Evolutionary conservation across 2,113 vertebrate genomes (phyloP), one percentile per base, ranked within the genome.

Genomic region (Lagopus muta): DNA sequence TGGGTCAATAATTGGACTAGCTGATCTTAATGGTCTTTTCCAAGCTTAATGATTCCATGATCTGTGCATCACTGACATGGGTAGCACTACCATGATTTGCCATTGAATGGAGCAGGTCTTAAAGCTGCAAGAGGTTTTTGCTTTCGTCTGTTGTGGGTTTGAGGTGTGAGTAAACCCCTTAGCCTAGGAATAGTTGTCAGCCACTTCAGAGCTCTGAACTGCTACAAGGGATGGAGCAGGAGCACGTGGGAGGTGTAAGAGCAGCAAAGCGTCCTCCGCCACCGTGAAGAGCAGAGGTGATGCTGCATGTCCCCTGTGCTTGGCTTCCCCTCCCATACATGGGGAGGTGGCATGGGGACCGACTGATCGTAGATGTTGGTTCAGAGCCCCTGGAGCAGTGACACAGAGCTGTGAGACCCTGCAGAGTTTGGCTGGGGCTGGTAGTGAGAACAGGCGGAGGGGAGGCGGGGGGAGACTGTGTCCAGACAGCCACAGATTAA

Each of bases 341-440:
- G 60, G 42, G 38, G 54, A 45, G 10, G 36, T 14, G 15, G 13
- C n/a, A 7, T 0, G 0, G n/a, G 34, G 58, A 24, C 30, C 4
- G 0, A 28, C 25, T 0, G 0, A 38, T 58, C 0, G 0, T 18
- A 36, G 58, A 12, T 0, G 0, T 43, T 8, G 8, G 70, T 25
- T 69, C 28, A 8, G 16, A 67, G 47, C 1, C 3, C 17, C 75
- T 20, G 0, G 0, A 72, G 0, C 43, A 66, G 65, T 1, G 0
- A 20, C 45, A 5, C 0, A 9, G 42, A 40, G 30, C 75, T 0
- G 0, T 28, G 71, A 42, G 67, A 57, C 19, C 66, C 52, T 0
- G 1, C 30, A 9, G 84, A 89, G 77, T 73, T 52, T 0, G 1
- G 32, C 88, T 15, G 77, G 81, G 57, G 36, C 45, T 45, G 78